Conservation (phyloP, 2,113 vertebrate species). For the Callaeas wilsoni region DNA sequence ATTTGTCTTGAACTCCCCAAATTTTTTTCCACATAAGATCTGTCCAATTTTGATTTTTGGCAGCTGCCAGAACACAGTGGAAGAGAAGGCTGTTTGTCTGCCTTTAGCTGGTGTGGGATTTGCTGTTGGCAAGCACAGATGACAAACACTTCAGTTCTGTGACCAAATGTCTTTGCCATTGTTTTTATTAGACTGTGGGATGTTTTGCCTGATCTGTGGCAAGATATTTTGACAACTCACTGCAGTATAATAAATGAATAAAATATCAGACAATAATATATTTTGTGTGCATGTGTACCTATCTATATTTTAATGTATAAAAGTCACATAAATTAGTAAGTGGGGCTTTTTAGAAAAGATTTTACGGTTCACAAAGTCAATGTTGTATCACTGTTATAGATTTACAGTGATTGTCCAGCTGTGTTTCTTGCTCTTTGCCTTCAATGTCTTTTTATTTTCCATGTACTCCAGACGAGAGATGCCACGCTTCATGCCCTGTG, state of each 20-base stretch:
- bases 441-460: not conserved
- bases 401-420: not conserved
- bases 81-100: slow-evolving; percentile 30
- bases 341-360: fast-evolving
- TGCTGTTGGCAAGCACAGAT: slow-evolving; percentile 41
- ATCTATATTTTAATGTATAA: not conserved
- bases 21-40: not conserved
- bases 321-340: not conserved
- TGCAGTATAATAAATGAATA: not conserved
- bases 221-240: not conserved
- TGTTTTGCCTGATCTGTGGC: slow-evolving; percentile 14
- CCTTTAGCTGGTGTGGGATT: slow-evolving; percentile 36
- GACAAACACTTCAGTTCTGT: not conserved
- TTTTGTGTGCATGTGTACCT: not conserved
- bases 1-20: not conserved
- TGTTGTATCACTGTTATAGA: not conserved
- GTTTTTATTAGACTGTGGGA: slow-evolving; percentile 21
- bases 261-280: not conserved
- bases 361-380: not conserved
- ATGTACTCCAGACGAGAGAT: not conserved
- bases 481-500: not conserved
- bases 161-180: slow-evolving; percentile 20
- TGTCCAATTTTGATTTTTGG: slow-evolving; percentile 32
- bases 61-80: not conserved
- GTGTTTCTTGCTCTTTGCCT: not conserved